Base-by-base conservation (phyloP, 2,888 invertebrate genomes). In the Neoscelio sp. region DNA sequence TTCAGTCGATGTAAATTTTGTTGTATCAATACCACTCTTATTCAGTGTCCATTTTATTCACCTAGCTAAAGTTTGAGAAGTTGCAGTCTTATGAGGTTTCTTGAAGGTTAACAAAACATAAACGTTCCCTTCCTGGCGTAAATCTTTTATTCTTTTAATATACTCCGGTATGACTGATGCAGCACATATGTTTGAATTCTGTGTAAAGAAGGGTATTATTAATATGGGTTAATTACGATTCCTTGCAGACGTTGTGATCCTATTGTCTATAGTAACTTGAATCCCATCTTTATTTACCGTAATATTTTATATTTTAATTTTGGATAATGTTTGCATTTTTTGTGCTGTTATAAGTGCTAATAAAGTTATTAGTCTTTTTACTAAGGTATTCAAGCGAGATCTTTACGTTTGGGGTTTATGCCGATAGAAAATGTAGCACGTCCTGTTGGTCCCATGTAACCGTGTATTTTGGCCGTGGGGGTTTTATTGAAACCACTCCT, bases 371-470 rank as follows among this genome's bases (percentile, higher is more conserved):
- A n/a, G n/a, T 10, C 42, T 50, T 10, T 13, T 30, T 0, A 28
- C n/a, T n/a, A 60, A 8, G 3, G 35, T 13, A 7, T 52, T 10
- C 1, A 58, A 17, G 1, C 4, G 23, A 23, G 23, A 23, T 23
- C 23, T 23, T 2, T 13, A 13, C 46, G 18, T 64, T 50, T n/a
- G 44, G 33, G 13, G 26, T 30, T 2, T n/a, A 35, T 7, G 0
- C 13, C 6, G 17, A 1, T 4, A 54, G 1, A 3, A 7, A 35
- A 0, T 17, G n/a, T 12, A 54, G 1, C 2, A 54, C 35, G 2
- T 17, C 18, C 6, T 33, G n/a, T 35, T 86, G 85, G 46, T 88
- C 82, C 87, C 87, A 87, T 0, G 76, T 84, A 2, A 20, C 18
- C 12, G 85, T 71, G 54, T 87, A 84, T 56, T 71, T 82, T 0